A percentile compares a stretch with the other conserved stretches of the same genome.
Evolutionary conservation across 2,113 vertebrate genomes (phyloP).

Genomic region (Coryphaenoides rupestris): DNA sequence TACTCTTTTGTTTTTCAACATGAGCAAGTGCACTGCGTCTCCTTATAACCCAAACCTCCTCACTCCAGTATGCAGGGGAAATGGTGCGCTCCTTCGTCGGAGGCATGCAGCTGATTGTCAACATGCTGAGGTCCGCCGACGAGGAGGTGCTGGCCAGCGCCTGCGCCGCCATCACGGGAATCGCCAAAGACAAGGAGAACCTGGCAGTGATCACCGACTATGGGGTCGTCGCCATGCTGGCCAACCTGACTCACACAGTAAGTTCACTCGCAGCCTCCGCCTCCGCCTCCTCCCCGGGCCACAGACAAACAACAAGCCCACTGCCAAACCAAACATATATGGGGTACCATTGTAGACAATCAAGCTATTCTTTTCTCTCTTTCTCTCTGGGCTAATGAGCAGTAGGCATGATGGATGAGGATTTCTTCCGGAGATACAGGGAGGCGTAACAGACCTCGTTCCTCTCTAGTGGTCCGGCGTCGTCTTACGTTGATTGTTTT

Average conservation of each 20-base stretch:
- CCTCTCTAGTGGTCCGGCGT: too few relatives aligned
- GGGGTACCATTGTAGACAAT: slow-evolving; percentile 16
- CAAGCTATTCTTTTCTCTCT: slow-evolving; percentile 23
- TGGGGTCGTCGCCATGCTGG: slow-evolving; percentile 83
- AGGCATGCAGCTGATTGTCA: slow-evolving; percentile 87
- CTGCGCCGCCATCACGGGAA: slow-evolving; percentile 87
- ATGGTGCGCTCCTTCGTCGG: slow-evolving; percentile 91
- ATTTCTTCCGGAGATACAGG: slow-evolving; percentile 18
- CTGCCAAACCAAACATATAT: too few relatives aligned
- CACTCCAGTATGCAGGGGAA: slow-evolving; percentile 85
- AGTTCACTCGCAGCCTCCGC: slow-evolving; percentile 60
- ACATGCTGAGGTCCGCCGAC: slow-evolving; percentile 86
- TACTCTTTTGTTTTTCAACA: slow-evolving; percentile 5
- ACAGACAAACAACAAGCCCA: too few relatives aligned
- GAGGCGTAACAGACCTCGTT: too few relatives aligned
- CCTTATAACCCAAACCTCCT: slow-evolving; percentile 42
- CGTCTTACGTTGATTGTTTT: not conserved
- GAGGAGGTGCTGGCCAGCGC: slow-evolving; percentile 87
- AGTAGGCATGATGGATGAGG: slow-evolving; percentile 14
- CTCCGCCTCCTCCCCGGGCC: too few relatives aligned
- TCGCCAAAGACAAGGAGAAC: slow-evolving; percentile 93
- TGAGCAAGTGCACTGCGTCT: slow-evolving; percentile 10
- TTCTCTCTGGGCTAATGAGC: slow-evolving; percentile 32
- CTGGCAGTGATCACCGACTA: slow-evolving; percentile 88
- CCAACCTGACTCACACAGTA: slow-evolving; percentile 87